Evolutionary conservation across 2,888 invertebrate genomes (phyloP), one percentile per base, ranked within the genome.

Genomic region (Cerceris rybyensis): DNA sequence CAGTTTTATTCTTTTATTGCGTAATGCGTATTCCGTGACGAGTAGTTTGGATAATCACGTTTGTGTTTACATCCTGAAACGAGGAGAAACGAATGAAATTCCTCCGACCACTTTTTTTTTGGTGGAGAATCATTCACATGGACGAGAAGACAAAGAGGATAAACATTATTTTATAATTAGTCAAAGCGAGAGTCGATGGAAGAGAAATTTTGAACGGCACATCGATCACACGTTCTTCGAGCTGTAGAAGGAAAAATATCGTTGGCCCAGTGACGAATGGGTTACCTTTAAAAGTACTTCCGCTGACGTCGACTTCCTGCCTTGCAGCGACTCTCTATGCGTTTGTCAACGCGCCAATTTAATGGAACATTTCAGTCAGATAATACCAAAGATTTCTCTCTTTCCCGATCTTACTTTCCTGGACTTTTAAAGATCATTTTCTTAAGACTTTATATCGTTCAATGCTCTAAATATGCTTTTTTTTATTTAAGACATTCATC

Each of bases 231-330:
- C 61, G 71, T 72, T 59, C 69, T 9, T 64, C 28, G 41, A 14
- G 66, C 49, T 42, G n/a, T 68, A 49, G 49, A 60, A 64, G 42
- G 67, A 70, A 72, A 82, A 61, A 65, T 75, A 58, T 74, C 70
- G 81, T 82, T 85, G 76, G 79, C 83, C 82, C 82, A 81, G 28
- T 79, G 60, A 65, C 81, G 79, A 80, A 78, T 74, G 81, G 78
- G 84, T 81, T 84, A 82, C 84, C 86, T 86, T 81, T 81, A 82
- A 78, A 86, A 82, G 76, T 80, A 81, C 86, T 89, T 89, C 86
- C 86, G 84, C 84, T 86, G 86, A 88, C 73, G 66, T 83, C 71
- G 64, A 49, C 70, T 82, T 85, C 76, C 82, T 78, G 76, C 42
- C 73, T 57, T 52, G 52, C 50, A 65, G 50, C 64, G 8, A 52